phyloP scores from a whole-genome alignment of 1,140 invertebrate genomes.

The Medauroidea extradentata region DNA sequence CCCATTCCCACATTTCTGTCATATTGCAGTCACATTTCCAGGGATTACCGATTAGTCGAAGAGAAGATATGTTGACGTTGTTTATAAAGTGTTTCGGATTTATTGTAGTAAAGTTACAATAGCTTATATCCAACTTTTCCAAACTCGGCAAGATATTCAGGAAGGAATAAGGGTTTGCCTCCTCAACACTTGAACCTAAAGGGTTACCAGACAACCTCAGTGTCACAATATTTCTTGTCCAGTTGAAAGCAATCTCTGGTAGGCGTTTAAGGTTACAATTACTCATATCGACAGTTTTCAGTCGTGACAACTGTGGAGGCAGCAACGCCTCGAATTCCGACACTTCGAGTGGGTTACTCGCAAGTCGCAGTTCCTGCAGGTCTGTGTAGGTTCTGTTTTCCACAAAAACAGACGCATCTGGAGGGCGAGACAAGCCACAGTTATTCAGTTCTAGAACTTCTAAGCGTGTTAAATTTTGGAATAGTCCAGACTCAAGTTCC shows the following conservation, averaged over 20 bases:
- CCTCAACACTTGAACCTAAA: background rate
- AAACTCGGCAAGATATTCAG: background rate
- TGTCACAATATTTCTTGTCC: constrained; percentile 57
- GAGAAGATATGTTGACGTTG: constrained; percentile 51
- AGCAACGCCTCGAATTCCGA: constrained; percentile 46
- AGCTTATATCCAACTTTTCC: background rate
- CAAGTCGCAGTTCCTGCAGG: constrained; percentile 61
- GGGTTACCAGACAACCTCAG: constrained; percentile 57
- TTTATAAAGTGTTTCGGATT: constrained; percentile 47
- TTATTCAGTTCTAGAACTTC: constrained; percentile 63
- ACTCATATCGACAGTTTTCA: constrained; percentile 60
- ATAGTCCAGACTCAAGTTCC: constrained; percentile 61
- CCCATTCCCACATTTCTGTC: constrained; percentile 68
- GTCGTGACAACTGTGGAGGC: constrained; percentile 56
- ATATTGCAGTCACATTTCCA: constrained; percentile 66
- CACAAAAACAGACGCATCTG: constrained; percentile 62
- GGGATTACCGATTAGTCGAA: constrained; percentile 64
- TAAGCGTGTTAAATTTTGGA: constrained; percentile 60
- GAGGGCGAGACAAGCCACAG: constrained; percentile 57
- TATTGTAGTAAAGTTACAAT: background rate
- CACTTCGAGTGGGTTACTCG: constrained; percentile 61
- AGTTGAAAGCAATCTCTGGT: constrained; percentile 56
- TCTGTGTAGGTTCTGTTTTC: constrained; percentile 58
- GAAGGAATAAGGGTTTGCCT: background rate
- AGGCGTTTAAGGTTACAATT: constrained; percentile 58